Evolutionary conservation across 2,888 invertebrate species (phyloP), one percentile per base, ranked within the genome.

Genomic region (Cryptosula pallasiana): DNA sequence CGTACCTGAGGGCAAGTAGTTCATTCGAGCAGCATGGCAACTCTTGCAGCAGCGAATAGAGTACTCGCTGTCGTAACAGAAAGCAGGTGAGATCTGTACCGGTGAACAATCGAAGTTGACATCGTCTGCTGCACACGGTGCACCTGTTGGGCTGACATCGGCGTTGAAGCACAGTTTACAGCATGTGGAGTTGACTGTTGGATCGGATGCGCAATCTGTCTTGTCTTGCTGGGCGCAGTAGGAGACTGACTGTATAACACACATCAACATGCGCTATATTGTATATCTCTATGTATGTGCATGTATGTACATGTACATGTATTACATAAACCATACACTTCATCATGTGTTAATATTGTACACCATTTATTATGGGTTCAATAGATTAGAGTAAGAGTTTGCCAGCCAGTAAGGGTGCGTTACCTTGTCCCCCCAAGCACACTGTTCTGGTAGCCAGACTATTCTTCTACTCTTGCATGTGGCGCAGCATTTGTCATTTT

Each of bases 401-500:
- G n/a, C n/a, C n/a, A n/a, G n/a, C n/a, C n/a, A n/a, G n/a, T n/a
- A n/a, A n/a, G n/a, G n/a, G n/a, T n/a, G n/a, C n/a, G n/a, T n/a
- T 45, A 63, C 63, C 63, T 63, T 27, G 63, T 63, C n/a, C 2
- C 63, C 63, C 63, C 63, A 63, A 16, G 63, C 63, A 63, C 63
- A 63, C 63, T 63, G 29, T 13, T 63, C 63, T 13, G 27, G 32
- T 16, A 63, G 63, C 5, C 32, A 13, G 9, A 16, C 9, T 16
- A 25, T 63, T 32, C 32, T 63, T 16, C 32, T 27, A n/a, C 9
- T 27, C 3, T 27, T 5, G n/a, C 63, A 63, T 9, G 63, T 63
- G 34, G 63, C 63, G 32, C 63, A 63, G 34, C 63, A 63, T 9
- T 63, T 32, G 3, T 63, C 63, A 9, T 32, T 27, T 3, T 63